A percentile compares a stretch with the other conserved stretches of the same genome.
Evolutionary conservation across 1,140 invertebrate genomes (phyloP).

Genomic region (Pseudomyrmex sp.): DNA sequence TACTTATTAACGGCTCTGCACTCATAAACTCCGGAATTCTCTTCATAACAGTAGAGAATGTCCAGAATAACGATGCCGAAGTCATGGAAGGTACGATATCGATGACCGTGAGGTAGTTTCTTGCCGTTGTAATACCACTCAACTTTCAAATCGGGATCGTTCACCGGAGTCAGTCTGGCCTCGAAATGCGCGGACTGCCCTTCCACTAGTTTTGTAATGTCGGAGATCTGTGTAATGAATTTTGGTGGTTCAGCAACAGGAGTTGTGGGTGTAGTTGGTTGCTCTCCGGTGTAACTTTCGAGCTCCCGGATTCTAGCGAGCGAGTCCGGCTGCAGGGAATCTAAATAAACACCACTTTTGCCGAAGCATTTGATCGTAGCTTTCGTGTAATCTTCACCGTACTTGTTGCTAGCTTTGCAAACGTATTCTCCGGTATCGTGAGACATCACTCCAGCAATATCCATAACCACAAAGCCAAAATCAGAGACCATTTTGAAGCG

Average conservation of each 20-base stretch:
- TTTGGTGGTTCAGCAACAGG: slow-evolving; percentile 93
- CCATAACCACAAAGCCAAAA: slow-evolving; percentile 98
- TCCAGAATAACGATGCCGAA: slow-evolving; percentile 98
- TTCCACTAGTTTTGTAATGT: slow-evolving; percentile 93
- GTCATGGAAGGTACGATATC: slow-evolving; percentile 98
- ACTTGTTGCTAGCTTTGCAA: slow-evolving; percentile 95
- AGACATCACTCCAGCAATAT: slow-evolving; percentile 96
- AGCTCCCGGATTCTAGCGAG: slow-evolving; percentile 95
- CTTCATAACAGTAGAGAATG: slow-evolving; percentile 98
- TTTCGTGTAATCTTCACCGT: slow-evolving; percentile 95
- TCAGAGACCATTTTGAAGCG: slow-evolving; percentile 97
- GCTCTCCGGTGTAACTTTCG: slow-evolving; percentile 90
- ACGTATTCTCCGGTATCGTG: slow-evolving; percentile 97
- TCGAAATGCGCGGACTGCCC: slow-evolving; percentile 98
- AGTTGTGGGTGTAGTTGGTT: slow-evolving; percentile 87
- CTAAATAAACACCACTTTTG: slow-evolving; percentile 95
- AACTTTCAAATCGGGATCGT: slow-evolving; percentile 96
- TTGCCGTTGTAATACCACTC: slow-evolving; percentile 98
- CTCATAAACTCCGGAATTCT: slow-evolving; percentile 97
- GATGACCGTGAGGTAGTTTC: slow-evolving; percentile 95
- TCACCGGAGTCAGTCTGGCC: slow-evolving; percentile 94
- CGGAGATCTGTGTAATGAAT: slow-evolving; percentile 94
- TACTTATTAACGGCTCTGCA: slow-evolving; percentile 96
- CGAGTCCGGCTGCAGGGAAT: slow-evolving; percentile 97
- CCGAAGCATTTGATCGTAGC: slow-evolving; percentile 93